Percentiles rank a stretch among this genome's conserved stretches.
These are phyloP conservation scores for Gadus chalcogrammus DNA, from an alignment of 2,113 vertebrate species.

Conservation along the genomic window DNA sequence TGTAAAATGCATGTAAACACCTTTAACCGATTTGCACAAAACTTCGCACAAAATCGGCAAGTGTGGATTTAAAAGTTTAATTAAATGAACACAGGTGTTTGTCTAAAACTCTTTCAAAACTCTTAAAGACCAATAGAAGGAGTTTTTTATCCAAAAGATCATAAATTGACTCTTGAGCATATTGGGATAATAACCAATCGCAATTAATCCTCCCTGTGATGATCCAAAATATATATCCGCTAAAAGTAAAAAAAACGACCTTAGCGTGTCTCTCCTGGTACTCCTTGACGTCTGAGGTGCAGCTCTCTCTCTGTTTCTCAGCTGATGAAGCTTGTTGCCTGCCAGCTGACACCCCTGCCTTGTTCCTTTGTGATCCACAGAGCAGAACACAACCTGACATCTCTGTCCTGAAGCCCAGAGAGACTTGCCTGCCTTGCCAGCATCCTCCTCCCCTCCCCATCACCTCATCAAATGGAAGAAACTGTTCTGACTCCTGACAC, in stretches of 20 bases:
- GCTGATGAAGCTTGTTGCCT: constrained; percentile 29
- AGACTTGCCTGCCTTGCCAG: constrained; percentile 51
- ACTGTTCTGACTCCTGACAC: constrained; percentile 39
- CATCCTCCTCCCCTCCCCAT: constrained; percentile 72
- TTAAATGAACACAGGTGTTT: constrained; percentile 35
- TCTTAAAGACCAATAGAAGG: neutral
- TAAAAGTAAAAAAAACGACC: constrained; percentile 31
- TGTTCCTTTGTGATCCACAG: constrained; percentile 52
- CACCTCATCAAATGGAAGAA: constrained; percentile 51
- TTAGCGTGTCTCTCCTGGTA: constrained; percentile 43
- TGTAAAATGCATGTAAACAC: no score
- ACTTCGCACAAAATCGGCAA: neutral
- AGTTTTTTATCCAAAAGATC: neutral
- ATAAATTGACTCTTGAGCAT: no score
- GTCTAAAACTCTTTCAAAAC: neutral
- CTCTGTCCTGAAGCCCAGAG: constrained; percentile 63
- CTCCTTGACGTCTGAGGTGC: constrained; percentile 32
- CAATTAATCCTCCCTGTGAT: no score
- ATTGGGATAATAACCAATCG: no score
- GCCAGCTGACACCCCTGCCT: constrained; percentile 26
- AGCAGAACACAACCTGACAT: constrained; percentile 54
- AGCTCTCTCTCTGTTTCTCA: constrained; percentile 27
- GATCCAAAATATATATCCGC: no score
- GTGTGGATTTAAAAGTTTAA: constrained; percentile 10
- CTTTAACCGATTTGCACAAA: no score